Evolutionary conservation across 1,140 invertebrate species (phyloP).

Genomic region (Hermetia illucens): DNA sequence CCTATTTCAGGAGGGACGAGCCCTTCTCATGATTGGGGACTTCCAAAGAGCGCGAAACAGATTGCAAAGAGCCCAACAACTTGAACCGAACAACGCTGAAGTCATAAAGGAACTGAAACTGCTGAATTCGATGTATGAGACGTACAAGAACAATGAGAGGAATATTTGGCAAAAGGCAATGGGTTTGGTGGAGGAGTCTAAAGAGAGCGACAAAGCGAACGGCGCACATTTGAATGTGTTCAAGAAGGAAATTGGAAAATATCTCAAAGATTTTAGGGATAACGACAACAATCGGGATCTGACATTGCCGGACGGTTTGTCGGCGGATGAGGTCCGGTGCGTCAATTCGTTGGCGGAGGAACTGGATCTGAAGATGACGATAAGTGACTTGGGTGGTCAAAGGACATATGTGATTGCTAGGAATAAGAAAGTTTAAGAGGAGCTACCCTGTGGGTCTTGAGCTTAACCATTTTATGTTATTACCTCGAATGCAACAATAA

Average conservation of each 20-base stretch:
- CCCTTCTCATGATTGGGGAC: constrained; percentile 38
- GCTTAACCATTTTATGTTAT: no score
- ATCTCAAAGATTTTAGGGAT: not conserved
- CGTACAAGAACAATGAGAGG: constrained; percentile 7
- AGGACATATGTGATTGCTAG: not conserved
- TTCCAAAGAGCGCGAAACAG: constrained; percentile 19
- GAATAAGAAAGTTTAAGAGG: no score
- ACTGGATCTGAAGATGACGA: not conserved
- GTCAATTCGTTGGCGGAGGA: not conserved
- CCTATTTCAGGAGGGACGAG: constrained; percentile 42
- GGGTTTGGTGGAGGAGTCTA: constrained; percentile 5
- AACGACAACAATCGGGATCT: not conserved
- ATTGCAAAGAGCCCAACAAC: constrained; percentile 16
- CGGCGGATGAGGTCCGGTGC: not conserved
- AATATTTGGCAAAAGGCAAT: constrained; percentile 10
- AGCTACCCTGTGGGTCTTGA: no score
- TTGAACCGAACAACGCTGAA: constrained; percentile 20
- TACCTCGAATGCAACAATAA: no score
- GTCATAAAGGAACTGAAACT: constrained; percentile 18
- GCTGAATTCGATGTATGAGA: constrained; percentile 5
- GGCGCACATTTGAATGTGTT: not conserved
- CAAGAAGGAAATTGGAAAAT: not conserved
- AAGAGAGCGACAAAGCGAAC: not conserved
- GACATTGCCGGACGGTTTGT: not conserved
- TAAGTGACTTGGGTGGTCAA: not conserved